Evolutionary conservation across 2,888 invertebrate genomes (phyloP).

Genomic region (Sphecodes monilicornis): DNA sequence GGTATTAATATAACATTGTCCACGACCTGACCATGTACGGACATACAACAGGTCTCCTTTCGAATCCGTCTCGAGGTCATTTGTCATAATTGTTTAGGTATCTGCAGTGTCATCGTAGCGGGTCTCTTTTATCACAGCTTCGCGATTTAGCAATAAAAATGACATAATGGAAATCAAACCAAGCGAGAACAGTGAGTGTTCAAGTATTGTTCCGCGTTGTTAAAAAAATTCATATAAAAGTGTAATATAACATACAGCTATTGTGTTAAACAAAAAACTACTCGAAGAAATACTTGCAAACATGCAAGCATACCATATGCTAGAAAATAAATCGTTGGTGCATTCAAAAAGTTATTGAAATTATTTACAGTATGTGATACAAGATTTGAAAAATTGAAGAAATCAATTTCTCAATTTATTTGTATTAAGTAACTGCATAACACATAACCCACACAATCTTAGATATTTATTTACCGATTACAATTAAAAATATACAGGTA

Average conservation of each 20-base stretch:
- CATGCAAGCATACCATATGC: not conserved
- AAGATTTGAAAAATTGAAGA: not conserved
- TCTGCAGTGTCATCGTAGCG: not conserved
- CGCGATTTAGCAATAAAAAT: not conserved
- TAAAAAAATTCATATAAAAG: not conserved
- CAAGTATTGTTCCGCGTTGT: not conserved
- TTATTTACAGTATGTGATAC: too few relatives aligned
- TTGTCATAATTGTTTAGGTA: slow-evolving; percentile 13
- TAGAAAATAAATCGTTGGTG: not conserved
- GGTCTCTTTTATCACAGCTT: not conserved
- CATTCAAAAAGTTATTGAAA: not conserved
- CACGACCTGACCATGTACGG: not conserved
- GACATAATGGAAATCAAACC: not conserved
- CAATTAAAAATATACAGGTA: too few relatives aligned
- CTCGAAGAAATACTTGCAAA: not conserved
- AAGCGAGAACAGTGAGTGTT: not conserved
- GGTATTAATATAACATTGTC: not conserved
- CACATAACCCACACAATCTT: too few relatives aligned
- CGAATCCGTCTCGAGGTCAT: slow-evolving; percentile 1
- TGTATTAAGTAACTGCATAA: too few relatives aligned
- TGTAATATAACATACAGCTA: not conserved
- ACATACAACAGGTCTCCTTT: not conserved
- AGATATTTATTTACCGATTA: too few relatives aligned
- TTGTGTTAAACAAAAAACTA: not conserved
- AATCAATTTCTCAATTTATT: too few relatives aligned